phyloP scores from a whole-genome alignment of 2,888 invertebrate genomes.

The Epirrhoe tristata region DNA sequence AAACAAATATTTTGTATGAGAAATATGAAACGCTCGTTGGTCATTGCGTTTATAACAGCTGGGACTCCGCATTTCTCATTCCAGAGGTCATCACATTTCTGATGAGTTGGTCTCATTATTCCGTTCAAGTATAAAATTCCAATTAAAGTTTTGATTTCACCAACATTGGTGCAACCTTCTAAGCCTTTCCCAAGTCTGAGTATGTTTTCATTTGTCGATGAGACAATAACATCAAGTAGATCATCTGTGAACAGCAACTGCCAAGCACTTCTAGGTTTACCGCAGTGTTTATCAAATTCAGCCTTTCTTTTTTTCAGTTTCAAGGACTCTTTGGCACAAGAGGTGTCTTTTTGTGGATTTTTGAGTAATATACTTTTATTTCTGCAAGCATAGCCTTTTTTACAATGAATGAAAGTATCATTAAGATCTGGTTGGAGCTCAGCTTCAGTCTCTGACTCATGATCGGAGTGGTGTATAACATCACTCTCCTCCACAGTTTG shows the following conservation, averaged over 20 bases:
- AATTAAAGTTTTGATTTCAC: constrained; percentile 73
- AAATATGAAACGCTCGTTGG: constrained; percentile 70
- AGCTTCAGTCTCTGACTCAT: constrained; percentile 73
- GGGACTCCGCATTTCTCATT: constrained; percentile 64
- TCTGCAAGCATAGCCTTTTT: constrained; percentile 67
- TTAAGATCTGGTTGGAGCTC: constrained; percentile 65
- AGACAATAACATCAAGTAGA: constrained; percentile 72
- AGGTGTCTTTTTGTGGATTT: constrained; percentile 47
- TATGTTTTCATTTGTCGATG: constrained; percentile 73
- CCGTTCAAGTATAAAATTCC: constrained; percentile 78
- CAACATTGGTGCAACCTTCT: constrained; percentile 54
- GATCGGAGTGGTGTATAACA: constrained; percentile 71
- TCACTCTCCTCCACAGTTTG: constrained; percentile 75
- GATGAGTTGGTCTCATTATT: constrained; percentile 74
- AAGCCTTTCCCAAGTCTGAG: constrained; percentile 50
- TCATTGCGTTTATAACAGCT: constrained; percentile 68
- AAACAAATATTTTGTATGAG: constrained; percentile 71
- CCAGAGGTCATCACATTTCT: constrained; percentile 73
- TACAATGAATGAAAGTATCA: constrained; percentile 61
- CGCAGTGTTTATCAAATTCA: constrained; percentile 51
- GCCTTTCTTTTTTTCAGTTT: constrained; percentile 60
- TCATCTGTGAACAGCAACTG: constrained; percentile 73
- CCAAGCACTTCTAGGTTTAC: constrained; percentile 72
- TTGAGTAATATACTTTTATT: constrained; percentile 63
- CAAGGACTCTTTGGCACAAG: constrained; percentile 50